Evolutionary conservation across 2,113 vertebrate genomes (phyloP), one percentile per base, ranked within the genome.

Genomic region (Phalacrocorax brasilianus): DNA sequence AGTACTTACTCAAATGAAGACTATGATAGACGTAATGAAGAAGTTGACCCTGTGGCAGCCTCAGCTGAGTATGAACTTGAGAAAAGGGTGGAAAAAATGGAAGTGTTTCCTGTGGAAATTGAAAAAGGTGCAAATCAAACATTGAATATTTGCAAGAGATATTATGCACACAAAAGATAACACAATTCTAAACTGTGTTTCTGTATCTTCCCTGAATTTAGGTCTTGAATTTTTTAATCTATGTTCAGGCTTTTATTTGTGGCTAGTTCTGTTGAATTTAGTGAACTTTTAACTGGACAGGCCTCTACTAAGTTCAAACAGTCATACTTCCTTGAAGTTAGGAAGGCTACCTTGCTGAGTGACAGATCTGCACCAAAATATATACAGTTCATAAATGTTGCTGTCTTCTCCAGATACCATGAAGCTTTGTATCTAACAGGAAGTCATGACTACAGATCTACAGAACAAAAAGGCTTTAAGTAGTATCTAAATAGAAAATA

Each of bases 1-100:
- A 98, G 97, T 91, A 99, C 99, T 47, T 99, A 98, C 88, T 99
- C 99, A 62, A 99, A 99, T 93, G 99, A 99, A 96, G 99, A 99
- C 16, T 99, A 99, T 33, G 99, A 99, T 95, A 98, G 99, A 58
- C 98, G 99, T 49, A 99, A 99, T 38, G 99, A 99, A 89, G 99
- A 99, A 56, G 99, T 99, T 96, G 99, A 99, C 71, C 99, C 99
- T 21, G 99, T 99, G 72, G 98, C 99, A 68, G 99, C 99, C 14
- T 99, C 99, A 56, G 99, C 99, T 14, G 99, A 99, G 71, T 99
- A 99, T 62, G 99, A 99, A 94, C 98, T 99, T 97, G 99, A 99
- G 96, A 99, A 99, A 94, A 98, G 99, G 63, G 99, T 99, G 96
- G 99, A 99, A 97, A 99, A 99, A 98, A 99, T 99, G 99, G 99